These are phyloP conservation scores for Artemia sinica DNA, from an alignment of 2,888 invertebrate genomes.

Conservation along the genomic window DNA sequence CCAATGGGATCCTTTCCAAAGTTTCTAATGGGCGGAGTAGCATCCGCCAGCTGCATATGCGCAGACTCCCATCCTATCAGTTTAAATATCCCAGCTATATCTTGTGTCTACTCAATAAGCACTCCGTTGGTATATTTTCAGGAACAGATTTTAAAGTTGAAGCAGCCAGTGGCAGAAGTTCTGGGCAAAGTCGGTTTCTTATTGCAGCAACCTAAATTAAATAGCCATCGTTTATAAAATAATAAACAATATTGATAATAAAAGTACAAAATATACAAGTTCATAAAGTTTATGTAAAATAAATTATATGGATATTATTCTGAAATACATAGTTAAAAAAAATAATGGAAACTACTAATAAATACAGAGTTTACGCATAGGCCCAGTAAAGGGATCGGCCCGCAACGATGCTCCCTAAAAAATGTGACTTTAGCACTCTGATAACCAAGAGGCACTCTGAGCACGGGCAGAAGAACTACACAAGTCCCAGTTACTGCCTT, in stretches of 20 bases:
- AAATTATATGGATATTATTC: too few species aligned
- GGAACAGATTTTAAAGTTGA: not conserved
- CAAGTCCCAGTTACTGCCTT: too few species aligned
- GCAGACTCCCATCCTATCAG: not conserved
- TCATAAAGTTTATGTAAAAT: too few species aligned
- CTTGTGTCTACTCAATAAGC: not conserved
- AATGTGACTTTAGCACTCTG: accelerated
- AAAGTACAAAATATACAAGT: too few species aligned
- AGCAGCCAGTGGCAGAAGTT: not conserved
- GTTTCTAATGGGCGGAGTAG: not conserved
- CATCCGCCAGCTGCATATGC: not conserved
- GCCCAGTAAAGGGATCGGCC: too few species aligned
- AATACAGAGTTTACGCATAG: too few species aligned
- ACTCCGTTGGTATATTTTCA: not conserved
- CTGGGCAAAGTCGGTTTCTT: not conserved
- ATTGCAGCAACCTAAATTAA: not conserved
- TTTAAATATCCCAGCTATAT: not conserved
- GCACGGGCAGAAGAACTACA: too few species aligned
- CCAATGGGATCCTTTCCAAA: not conserved
- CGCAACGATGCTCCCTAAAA: too few species aligned
- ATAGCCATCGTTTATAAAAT: not conserved
- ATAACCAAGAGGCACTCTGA: too few species aligned
- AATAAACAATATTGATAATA: too few species aligned
- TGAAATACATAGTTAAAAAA: too few species aligned
- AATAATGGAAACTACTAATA: too few species aligned